Evolutionary conservation across 2,888 invertebrate species (phyloP), one percentile per base, ranked within the genome.

Genomic region (Eurytoma californica): DNA sequence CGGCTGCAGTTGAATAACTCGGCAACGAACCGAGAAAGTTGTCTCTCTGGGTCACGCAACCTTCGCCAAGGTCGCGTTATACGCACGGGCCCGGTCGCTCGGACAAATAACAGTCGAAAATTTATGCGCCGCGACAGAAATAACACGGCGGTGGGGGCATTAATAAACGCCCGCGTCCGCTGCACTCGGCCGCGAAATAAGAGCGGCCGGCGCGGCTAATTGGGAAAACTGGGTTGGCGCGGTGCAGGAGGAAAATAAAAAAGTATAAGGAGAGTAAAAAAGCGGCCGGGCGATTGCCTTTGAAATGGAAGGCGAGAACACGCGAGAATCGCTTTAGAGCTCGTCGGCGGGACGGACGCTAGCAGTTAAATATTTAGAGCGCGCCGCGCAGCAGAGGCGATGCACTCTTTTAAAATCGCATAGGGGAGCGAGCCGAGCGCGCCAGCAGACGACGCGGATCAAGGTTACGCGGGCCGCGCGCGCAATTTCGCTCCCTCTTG

Each of bases 311-410:
- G 60, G 30, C 49, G 39, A 75, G 30, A 66, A 18, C 7, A 30
- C 3, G 14, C 24, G 20, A 39, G 24, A 16, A 24, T 13, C 20
- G 47, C 39, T 39, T 13, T 60, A 60, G 4, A 24, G 39, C 7
- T n/a, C 73, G 47, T 28, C 16, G 9, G 57, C 47, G n/a, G 3
- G 9, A 67, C 67, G 60, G 67, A 75, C 58, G 67, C 69, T 61
- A 55, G 61, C 69, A 69, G 76, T 76, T 69, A 76, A 76, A 76
- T 76, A 76, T 76, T 76, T 76, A 76, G 69, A 76, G 63, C 75
- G 61, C 60, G 14, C 13, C 12, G 16, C 4, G 39, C 63, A 16
- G 47, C 63, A 39, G 53, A 53, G 9, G 47, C 18, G 63, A 63
- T 63, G 63, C 18, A 47, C 63, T 39, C 47, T 63, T 39, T 39